phyloP scores from a whole-genome alignment of 2,888 invertebrate species.

The Pollenia labialis region DNA sequence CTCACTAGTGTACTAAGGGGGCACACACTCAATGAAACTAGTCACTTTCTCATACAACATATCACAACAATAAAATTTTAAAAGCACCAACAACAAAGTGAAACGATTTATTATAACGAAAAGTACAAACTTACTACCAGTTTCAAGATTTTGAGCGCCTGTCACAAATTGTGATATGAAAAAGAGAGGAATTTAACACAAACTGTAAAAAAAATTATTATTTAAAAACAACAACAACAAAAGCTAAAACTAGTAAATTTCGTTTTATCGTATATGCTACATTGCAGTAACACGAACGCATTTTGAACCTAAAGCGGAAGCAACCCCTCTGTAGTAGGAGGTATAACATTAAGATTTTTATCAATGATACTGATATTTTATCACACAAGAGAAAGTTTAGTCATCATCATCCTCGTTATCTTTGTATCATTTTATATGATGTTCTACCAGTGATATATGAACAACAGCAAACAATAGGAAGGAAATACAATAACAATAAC shows the following conservation, averaged over 20 bases:
- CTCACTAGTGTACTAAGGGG: slow-evolving; percentile 16
- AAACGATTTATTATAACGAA: slow-evolving; percentile 42
- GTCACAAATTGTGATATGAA: slow-evolving; percentile 66
- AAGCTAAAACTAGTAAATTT: not conserved
- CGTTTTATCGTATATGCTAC: not conserved
- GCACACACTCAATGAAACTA: not conserved
- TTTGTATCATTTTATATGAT: slow-evolving; percentile 24
- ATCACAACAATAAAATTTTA: slow-evolving; percentile 11
- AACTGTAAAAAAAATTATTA: not conserved
- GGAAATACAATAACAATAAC: not conserved
- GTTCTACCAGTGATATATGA: not conserved
- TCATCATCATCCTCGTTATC: slow-evolving; percentile 20
- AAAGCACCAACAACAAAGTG: slow-evolving; percentile 39
- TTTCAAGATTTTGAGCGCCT: slow-evolving; percentile 65
- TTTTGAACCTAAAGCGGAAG: slow-evolving; percentile 16
- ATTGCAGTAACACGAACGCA: not conserved
- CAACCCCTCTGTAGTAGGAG: not conserved
- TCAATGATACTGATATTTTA: slow-evolving; percentile 34
- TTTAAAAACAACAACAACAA: not conserved
- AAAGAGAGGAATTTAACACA: slow-evolving; percentile 43
- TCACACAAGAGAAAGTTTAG: not conserved
- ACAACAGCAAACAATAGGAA: not conserved
- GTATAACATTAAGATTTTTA: slow-evolving; percentile 18
- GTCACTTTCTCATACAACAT: slow-evolving; percentile 3
- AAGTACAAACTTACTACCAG: slow-evolving; percentile 25